A percentile compares a stretch with the other conserved stretches of the same genome.
Evolutionary conservation across 2,797 vertebrate species (phyloP).

Genomic region (Acanthiza pusilla): DNA sequence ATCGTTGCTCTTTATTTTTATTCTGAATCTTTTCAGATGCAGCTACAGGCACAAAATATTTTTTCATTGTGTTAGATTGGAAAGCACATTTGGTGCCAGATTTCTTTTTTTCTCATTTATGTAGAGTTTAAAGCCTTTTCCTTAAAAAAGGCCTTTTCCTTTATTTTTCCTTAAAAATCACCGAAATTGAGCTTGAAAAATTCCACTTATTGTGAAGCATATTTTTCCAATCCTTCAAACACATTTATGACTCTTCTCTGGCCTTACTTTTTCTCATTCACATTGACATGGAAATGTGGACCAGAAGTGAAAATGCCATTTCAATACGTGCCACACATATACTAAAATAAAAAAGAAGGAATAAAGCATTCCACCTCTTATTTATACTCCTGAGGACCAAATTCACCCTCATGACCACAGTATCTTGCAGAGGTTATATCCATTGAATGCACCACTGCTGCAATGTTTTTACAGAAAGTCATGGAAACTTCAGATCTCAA

Average conservation of each 20-base stretch:
- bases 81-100: neutral
- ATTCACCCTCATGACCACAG: neutral
- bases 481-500: neutral
- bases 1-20: neutral
- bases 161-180: neutral
- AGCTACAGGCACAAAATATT: neutral
- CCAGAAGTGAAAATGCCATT: neutral
- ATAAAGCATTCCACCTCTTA: neutral
- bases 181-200: neutral
- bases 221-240: neutral
- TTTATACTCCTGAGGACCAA: neutral
- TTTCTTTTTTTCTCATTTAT: neutral
- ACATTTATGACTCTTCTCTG: neutral
- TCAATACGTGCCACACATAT: neutral
- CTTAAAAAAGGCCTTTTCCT: neutral
- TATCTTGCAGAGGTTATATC: neutral
- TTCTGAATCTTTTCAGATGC: neutral
- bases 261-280: neutral
- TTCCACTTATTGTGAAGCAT: neutral
- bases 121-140: neutral
- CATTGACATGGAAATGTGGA: neutral
- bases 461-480: neutral
- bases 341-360: neutral
- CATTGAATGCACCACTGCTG: neutral
- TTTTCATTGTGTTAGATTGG: neutral